Conservation (phyloP, 1,140 invertebrate species). For the Drosophila sucinea region DNA sequence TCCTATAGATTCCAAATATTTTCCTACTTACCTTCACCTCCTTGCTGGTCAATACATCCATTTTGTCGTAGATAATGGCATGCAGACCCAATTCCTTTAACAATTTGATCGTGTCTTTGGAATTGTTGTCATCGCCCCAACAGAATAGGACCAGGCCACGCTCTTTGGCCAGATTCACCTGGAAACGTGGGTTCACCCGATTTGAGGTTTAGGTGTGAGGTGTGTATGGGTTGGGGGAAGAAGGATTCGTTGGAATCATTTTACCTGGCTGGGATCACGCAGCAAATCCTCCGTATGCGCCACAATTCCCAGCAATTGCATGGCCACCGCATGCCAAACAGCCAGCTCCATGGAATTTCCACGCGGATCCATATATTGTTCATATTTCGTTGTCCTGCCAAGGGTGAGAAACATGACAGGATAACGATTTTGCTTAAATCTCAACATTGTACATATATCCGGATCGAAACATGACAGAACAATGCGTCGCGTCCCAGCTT, state of each 20-base stretch:
- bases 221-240: slow-evolving; percentile 24
- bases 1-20: no score
- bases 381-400: slow-evolving; percentile 91
- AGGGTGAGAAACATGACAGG: slow-evolving; percentile 96
- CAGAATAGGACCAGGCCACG: slow-evolving; percentile 94
- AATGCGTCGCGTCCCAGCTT: slow-evolving; percentile 91
- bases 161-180: slow-evolving; percentile 90
- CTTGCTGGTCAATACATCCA: slow-evolving; percentile 91
- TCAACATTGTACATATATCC: slow-evolving; percentile 95
- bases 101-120: slow-evolving; percentile 92
- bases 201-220: slow-evolving; percentile 12
- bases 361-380: slow-evolving; percentile 92
- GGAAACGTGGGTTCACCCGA: slow-evolving; percentile 45
- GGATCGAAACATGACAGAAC: slow-evolving; percentile 98
- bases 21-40: slow-evolving; percentile 88
- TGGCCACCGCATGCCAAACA: slow-evolving; percentile 90
- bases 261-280: slow-evolving; percentile 89
- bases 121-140: slow-evolving; percentile 98
- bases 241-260: slow-evolving; percentile 31
- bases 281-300: slow-evolving; percentile 96
- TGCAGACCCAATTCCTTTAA: slow-evolving; percentile 94
- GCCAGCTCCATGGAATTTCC: slow-evolving; percentile 92
- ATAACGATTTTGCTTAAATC: slow-evolving; percentile 97
- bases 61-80: slow-evolving; percentile 97
- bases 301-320: slow-evolving; percentile 93